Base-by-base conservation (phyloP, 1,140 invertebrate species). In the Anastrepha obliqua region DNA sequence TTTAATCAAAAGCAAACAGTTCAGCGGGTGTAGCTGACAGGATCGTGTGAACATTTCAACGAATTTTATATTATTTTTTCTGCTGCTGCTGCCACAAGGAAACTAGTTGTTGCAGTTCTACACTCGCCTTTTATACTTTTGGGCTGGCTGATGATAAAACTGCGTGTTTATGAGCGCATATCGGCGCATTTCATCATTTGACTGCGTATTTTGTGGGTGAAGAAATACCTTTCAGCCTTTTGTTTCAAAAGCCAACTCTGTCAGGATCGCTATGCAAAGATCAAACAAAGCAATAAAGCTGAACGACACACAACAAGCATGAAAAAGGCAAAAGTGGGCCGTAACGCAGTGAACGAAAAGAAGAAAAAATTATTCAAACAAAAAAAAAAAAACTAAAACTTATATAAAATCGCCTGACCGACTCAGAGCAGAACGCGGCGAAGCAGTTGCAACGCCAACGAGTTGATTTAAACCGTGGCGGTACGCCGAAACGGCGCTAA, bases 41-140 rank as follows among this genome's bases (percentile, higher is more conserved):
- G 64, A 87, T 86, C 87, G 87, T 88, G 87, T 86, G 87, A 88
- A 88, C 85, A 78, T 88, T 86, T 88, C 86, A 87, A 64, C 86
- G 55, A 85, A 60, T 87, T 47, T 62, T 59, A 42, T 39, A 8
- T 55, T 47, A 6, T 65, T 44, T 39, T 86, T 62, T n/a, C 55
- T 55, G 51, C 8, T 3, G 39, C 3, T 81, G 51, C 11, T 55
- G 7, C 7, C 11, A 4, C 29, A 60, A 60, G 9, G 81, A 42
- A 85, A n/a, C 44, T 17, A 47, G 44, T 74, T 74, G 29, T 15
- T 6, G 15, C 7, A 65, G 62, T 47, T n/a, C 9, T 11, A 9
- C 7, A 59, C 39, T 39, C 39, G 67, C 51, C 8, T 29, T 55
- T 86, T 70, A 20, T n/a, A 65, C 67, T 70, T 70, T 70, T 70